Conservation (phyloP, 2,888 invertebrate species). For the Coleophora deauratella region DNA sequence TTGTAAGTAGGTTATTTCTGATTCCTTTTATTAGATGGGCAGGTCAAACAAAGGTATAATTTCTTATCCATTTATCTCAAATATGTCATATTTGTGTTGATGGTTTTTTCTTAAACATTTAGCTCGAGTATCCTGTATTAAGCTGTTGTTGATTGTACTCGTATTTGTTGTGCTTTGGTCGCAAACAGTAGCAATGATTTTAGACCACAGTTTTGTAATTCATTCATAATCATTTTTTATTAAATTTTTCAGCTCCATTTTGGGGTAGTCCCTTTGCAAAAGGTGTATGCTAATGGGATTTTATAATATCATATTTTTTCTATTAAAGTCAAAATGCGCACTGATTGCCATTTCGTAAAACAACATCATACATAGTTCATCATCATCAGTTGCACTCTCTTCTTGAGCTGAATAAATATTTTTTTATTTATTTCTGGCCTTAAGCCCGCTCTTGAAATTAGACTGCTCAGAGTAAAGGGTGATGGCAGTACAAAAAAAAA, state of each 20-base stretch:
- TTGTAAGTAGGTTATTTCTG: no score
- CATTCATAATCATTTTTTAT: conserved; percentile 4
- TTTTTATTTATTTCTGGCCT: conserved; percentile 3
- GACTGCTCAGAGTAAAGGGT: conserved; percentile 7
- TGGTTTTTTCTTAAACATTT: conserved; percentile 5
- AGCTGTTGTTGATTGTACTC: conserved; percentile 11
- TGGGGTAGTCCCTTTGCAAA: conserved; percentile 11
- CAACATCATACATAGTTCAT: conserved; percentile 8
- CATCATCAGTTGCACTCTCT: conserved; percentile 1
- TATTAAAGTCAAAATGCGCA: conserved; percentile 9
- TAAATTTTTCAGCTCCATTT: no score
- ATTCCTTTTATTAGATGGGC: conserved; percentile 13
- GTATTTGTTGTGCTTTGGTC: conserved; percentile 8
- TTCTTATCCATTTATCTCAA: conserved; percentile 11
- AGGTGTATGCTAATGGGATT: conserved; percentile 2
- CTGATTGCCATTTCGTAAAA: conserved; percentile 10
- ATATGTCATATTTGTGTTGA: conserved; percentile 7
- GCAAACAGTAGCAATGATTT: background rate
- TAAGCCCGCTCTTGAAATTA: conserved; percentile 4
- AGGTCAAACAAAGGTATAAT: conserved; percentile 14
- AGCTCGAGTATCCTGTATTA: conserved; percentile 14
- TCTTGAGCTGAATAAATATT: conserved; percentile 4
- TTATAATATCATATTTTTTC: conserved; percentile 5
- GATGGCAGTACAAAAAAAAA: conserved; percentile 11
- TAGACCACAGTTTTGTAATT: conserved; percentile 2